A percentile compares a stretch with the other conserved stretches of the same genome.
Conservation (phyloP, 2,888 invertebrate species). For the Dasysyrphus tricinctus region DNA sequence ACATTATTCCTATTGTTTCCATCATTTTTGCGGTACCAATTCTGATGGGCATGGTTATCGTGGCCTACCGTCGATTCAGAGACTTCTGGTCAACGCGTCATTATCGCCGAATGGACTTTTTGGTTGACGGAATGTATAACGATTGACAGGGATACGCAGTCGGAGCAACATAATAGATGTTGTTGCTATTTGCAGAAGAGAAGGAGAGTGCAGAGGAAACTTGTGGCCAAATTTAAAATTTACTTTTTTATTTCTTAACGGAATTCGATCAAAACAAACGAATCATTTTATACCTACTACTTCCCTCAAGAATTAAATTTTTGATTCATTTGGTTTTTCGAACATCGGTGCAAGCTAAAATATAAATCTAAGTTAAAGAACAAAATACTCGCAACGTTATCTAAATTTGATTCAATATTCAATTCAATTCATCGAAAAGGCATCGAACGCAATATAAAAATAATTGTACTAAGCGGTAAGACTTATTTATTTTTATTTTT, state of each 20-base stretch:
- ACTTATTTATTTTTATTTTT: background rate
- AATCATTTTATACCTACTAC: background rate
- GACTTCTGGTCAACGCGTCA: conserved; percentile 94
- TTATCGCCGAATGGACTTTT: conserved; percentile 94
- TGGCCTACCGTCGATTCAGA: conserved; percentile 88
- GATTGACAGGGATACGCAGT: conserved; percentile 84
- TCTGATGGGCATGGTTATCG: conserved; percentile 87
- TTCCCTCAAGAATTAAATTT: conserved; percentile 28
- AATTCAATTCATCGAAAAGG: background rate
- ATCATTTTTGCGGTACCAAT: conserved; percentile 89
- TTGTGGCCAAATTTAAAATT: conserved; percentile 61
- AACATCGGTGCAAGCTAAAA: conserved; percentile 6
- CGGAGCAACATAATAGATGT: conserved; percentile 43
- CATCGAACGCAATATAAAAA: background rate
- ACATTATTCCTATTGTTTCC: conserved; percentile 90
- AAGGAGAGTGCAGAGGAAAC: conserved; percentile 4
- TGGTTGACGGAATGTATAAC: conserved; percentile 95
- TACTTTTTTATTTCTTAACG: conserved; percentile 15
- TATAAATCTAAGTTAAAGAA: background rate
- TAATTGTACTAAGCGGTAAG: background rate
- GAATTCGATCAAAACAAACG: background rate
- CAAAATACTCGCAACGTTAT: background rate
- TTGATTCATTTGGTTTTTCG: conserved; percentile 3
- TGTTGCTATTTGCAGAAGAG: background rate
- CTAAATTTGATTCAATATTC: background rate